Conservation (phyloP, 2,113 vertebrate genomes). For the Cardinalis cardinalis region DNA sequence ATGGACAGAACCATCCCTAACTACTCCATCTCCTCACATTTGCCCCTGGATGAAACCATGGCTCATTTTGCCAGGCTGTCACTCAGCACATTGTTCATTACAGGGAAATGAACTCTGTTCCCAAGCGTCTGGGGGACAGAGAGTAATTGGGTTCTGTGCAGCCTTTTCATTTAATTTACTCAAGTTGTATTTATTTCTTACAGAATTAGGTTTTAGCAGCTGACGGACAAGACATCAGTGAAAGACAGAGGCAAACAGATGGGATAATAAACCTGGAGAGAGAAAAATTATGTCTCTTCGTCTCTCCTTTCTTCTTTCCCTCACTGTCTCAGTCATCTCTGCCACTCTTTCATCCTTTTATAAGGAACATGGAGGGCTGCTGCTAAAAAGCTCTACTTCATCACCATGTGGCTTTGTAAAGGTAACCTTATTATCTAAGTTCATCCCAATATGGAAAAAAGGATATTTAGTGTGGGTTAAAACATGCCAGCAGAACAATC, state of each 20-base stretch:
- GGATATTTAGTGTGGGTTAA: slow-evolving; percentile 11
- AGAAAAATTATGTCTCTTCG: background rate
- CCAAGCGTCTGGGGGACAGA: background rate
- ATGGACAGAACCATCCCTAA: background rate
- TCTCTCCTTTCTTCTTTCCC: background rate
- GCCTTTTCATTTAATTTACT: slow-evolving; percentile 72
- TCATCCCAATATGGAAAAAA: slow-evolving; percentile 5
- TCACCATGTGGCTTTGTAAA: background rate
- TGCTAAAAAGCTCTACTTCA: background rate
- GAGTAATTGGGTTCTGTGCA: slow-evolving; percentile 62
- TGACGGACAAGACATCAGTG: slow-evolving; percentile 66
- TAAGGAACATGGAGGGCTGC: background rate
- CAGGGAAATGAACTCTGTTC: slow-evolving; percentile 68
- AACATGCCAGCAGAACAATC: slow-evolving; percentile 48
- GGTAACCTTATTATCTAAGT: slow-evolving; percentile 30
- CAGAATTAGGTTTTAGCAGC: slow-evolving; percentile 56
- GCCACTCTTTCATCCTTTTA: slow-evolving; percentile 10
- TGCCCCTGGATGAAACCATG: background rate
- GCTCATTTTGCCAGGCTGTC: slow-evolving; percentile 57
- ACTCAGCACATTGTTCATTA: slow-evolving; percentile 65
- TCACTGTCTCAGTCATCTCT: background rate
- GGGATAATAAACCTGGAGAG: slow-evolving; percentile 47
- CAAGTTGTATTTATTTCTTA: slow-evolving; percentile 72
- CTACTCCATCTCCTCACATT: background rate
- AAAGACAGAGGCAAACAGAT: slow-evolving; percentile 51